Evolutionary conservation across 1,140 invertebrate species (phyloP), one percentile per base, ranked within the genome.

Genomic region (Kradibia gibbosae): DNA sequence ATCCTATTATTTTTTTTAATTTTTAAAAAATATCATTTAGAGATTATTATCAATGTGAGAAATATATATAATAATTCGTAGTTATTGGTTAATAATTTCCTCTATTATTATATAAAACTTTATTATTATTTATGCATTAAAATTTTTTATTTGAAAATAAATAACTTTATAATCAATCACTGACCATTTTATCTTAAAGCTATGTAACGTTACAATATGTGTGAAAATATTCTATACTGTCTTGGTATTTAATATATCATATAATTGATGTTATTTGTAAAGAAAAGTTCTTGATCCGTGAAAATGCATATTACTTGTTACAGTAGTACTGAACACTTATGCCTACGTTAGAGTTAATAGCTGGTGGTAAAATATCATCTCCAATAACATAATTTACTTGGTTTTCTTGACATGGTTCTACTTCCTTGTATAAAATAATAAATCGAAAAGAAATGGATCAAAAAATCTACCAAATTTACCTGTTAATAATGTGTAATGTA

Each of bases 291-390:
- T 28, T 67, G 17, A 67, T 67, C 36, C 28, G 20, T 5, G 62
- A 67, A 67, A 67, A 67, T 67, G 20, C 62, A 67, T 39, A 39
- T n/a, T n/a, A 67, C 36, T 8, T 2, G 20, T 67, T 39, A 67
- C 36, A 67, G 20, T 39, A n/a, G 34, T 39, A 67, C 34, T 39
- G 17, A 17, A 39, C 20, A 28, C 34, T 39, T 67, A 65, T 10
- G 31, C 36, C 31, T 36, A 67, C 20, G 39, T 39, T 67, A 15
- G 17, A 10, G 17, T 39, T n/a, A 67, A 67, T 67, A 67, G 1
- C 39, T 39, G 13, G 4, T 25, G 31, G 31, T 20, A 8, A 36
- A 67, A 39, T n/a, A 67, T 67, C 20, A 67, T 67, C 11, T 67
- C 36, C 31, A 67, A 67, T 67, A 67, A 39, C 36, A 65, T 65